Evolutionary conservation across 2,888 invertebrate species (phyloP), one percentile per base, ranked within the genome.

Genomic region (Acronicta psi): DNA sequence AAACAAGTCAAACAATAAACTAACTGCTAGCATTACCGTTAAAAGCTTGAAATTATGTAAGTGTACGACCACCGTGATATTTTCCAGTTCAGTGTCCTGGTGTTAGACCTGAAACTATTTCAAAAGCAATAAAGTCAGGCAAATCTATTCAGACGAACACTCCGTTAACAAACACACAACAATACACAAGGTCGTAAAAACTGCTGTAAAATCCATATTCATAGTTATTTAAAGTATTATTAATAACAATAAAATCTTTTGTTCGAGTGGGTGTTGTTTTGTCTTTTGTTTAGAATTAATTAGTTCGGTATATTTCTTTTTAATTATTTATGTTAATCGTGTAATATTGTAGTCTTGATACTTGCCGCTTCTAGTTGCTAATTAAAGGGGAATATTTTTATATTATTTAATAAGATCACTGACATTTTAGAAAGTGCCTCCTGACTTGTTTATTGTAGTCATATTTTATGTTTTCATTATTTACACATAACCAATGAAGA

Each of bases 281-380:
- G 68, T 67, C 18, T 46, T 51, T 59, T 47, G 44, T 63, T 59
- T 8, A 8, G 59, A 63, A 74, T 71, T 74, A 67, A 64, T 74
- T 67, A 49, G 31, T 46, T n/a, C n/a, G n/a, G n/a, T 9, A 13
- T 60, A 57, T 59, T 57, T 59, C 59, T 40, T 57, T 18, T 58
- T 36, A 42, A 45, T 51, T 46, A 51, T 43, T 34, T 45, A 55
- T 59, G 17, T 42, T 42, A 23, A 7, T 23, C n/a, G n/a, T n/a
- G n/a, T n/a, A n/a, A 29, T 42, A 10, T 40, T 34, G 2, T 14
- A 4, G 10, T 18, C 53, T 73, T 73, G 59, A 20, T 50, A 9
- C 18, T 8, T 37, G 31, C 59, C 61, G 61, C 56, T 17, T 36
- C 29, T 29, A 29, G 11, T 25, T 25, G 25, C 11, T 29, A 29